phyloP scores from a whole-genome alignment of 30 jellyfish, hydroid and myxozoan species.

The Turritopsis dohrnii region DNA sequence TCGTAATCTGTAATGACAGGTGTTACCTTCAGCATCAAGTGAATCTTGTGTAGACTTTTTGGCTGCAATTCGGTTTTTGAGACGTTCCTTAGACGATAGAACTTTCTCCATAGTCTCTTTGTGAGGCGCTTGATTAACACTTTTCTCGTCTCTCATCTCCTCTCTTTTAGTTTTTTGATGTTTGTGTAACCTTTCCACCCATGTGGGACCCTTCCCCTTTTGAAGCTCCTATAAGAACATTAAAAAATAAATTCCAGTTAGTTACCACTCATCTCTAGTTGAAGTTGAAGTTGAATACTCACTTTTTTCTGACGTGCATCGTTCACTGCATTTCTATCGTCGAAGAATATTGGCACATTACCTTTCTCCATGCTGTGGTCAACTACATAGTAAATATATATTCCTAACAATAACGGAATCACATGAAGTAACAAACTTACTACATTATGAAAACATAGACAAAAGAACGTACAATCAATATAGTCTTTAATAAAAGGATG shows the following conservation, averaged over 20 bases:
- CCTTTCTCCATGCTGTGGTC: slow-evolving; percentile 55
- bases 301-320: slow-evolving; percentile 67
- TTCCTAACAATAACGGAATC: background rate
- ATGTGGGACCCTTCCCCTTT: slow-evolving; percentile 55
- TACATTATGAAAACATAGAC: background rate
- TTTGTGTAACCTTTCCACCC: slow-evolving; percentile 80
- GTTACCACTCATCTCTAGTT: background rate
- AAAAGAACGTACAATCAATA: slow-evolving; percentile 44
- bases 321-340: slow-evolving; percentile 50
- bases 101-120: background rate
- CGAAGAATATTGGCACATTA: slow-evolving; percentile 54
- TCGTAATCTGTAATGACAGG: no score
- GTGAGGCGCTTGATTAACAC: background rate
- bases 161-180: slow-evolving; percentile 40
- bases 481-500: slow-evolving; percentile 77
- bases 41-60: background rate
- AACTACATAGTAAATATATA: slow-evolving; percentile 28
- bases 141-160: background rate
- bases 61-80: slow-evolving; percentile 26
- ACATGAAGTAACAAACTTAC: background rate
- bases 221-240: slow-evolving; percentile 12
- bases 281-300: slow-evolving; percentile 2
- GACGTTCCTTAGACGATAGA: slow-evolving; percentile 12
- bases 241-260: background rate
- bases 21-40: background rate